Evolutionary conservation across 2,113 vertebrate genomes (phyloP).

Genomic region (Mustela nigripes): DNA sequence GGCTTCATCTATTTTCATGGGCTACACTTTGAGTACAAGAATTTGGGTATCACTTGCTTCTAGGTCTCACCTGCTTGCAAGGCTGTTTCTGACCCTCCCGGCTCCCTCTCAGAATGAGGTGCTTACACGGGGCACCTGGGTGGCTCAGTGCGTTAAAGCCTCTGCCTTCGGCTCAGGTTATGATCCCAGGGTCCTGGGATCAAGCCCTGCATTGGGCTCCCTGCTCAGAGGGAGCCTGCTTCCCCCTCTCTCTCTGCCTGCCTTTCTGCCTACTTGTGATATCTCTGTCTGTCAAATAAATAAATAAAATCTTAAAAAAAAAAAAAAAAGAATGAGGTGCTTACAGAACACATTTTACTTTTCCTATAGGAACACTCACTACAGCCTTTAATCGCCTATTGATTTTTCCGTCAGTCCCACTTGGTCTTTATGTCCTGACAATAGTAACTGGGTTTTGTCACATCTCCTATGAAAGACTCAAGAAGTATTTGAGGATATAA

Average conservation of each 20-base stretch:
- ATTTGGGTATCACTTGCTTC: background rate
- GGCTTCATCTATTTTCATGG: background rate
- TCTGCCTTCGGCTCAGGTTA: too few relatives aligned
- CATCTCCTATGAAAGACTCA: background rate
- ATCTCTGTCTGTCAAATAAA: too few relatives aligned
- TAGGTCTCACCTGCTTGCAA: background rate
- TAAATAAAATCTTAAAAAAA: too few relatives aligned
- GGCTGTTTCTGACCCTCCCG: background rate
- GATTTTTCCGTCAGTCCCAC: background rate
- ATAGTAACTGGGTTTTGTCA: background rate
- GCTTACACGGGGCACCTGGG: background rate
- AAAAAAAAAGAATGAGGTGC: background rate
- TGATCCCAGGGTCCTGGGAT: too few relatives aligned
- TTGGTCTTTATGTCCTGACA: background rate
- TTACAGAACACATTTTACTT: background rate
- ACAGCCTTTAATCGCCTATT: background rate
- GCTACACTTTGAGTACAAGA: background rate
- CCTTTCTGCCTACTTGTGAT: too few relatives aligned
- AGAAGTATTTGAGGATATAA: conserved; percentile 23
- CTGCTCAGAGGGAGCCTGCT: too few relatives aligned
- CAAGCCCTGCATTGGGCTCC: too few relatives aligned
- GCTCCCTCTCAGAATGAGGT: background rate
- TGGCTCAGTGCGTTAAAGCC: too few relatives aligned
- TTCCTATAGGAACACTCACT: background rate
- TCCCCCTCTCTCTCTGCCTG: too few relatives aligned